phyloP scores from a whole-genome alignment of 2,797 vertebrate genomes.

The Semaprochilodus insignis region DNA sequence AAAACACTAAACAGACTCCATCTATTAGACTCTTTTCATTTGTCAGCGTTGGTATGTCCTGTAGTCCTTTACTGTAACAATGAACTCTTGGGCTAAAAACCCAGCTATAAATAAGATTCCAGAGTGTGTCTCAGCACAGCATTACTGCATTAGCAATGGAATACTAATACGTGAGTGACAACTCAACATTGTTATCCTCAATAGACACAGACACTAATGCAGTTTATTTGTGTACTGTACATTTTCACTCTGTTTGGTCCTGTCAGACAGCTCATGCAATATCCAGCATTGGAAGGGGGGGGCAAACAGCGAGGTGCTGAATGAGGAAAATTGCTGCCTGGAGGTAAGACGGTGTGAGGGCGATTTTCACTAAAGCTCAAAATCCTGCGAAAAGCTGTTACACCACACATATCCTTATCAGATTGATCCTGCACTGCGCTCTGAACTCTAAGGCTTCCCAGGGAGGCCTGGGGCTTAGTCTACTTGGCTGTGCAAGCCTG shows the following conservation, averaged over 20 bases:
- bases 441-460: slow-evolving; percentile 1
- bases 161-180: slow-evolving; percentile 5
- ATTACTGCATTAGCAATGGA: neutral
- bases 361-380: slow-evolving; percentile 2
- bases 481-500: neutral
- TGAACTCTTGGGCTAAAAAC: slow-evolving; percentile 9
- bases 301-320: slow-evolving; percentile 1
- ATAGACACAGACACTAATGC: neutral
- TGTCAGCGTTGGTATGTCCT: neutral
- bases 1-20: neutral
- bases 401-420: slow-evolving; percentile 30
- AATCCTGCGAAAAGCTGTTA: slow-evolving; percentile 38
- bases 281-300: neutral
- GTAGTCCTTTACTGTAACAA: neutral
- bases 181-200: neutral
- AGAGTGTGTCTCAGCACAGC: slow-evolving; percentile 1
- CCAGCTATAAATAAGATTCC: neutral
- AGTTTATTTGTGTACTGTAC: neutral
- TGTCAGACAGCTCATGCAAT: slow-evolving; percentile 11
- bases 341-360: slow-evolving; percentile 7
- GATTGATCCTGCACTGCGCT: slow-evolving; percentile 13
- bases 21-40: slow-evolving; percentile 17
- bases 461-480: neutral
- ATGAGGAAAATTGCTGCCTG: neutral
- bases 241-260: neutral